A percentile compares a stretch with the other conserved stretches of the same genome.
Evolutionary conservation across 2,113 vertebrate genomes (phyloP).

Genomic region (Smithornis capensis): DNA sequence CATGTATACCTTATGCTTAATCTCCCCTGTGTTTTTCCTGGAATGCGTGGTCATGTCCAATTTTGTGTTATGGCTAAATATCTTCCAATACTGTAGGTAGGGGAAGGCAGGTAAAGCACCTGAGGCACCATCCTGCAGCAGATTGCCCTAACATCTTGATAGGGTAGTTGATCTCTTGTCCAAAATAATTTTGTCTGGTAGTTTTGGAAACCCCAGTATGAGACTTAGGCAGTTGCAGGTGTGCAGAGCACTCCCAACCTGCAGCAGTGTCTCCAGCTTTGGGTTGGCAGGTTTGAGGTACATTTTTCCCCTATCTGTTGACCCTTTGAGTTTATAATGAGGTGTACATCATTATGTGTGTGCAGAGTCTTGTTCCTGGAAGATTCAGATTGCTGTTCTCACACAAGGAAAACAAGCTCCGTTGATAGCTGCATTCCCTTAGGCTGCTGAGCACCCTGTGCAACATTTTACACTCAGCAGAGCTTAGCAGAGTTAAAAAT

Average conservation of each 20-base stretch:
- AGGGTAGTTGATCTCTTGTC: background rate
- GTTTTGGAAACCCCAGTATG: background rate
- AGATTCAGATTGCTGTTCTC: background rate
- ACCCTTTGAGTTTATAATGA: background rate
- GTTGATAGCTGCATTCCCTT: background rate
- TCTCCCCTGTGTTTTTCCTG: background rate
- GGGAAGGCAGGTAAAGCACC: background rate
- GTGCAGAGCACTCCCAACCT: background rate
- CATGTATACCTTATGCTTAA: background rate
- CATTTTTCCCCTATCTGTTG: background rate
- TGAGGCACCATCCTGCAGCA: background rate
- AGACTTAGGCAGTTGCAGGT: background rate
- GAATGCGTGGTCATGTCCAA: background rate
- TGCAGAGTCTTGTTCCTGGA: background rate
- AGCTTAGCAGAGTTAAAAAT: slow-evolving; percentile 26
- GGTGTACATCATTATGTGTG: background rate
- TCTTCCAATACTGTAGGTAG: background rate
- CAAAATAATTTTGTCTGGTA: background rate
- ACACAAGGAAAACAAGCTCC: background rate
- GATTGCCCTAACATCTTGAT: background rate
- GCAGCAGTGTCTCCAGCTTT: background rate
- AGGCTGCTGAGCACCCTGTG: background rate
- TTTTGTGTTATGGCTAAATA: background rate
- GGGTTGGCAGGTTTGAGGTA: background rate
- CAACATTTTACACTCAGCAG: slow-evolving; percentile 40